Evolutionary conservation across 2,113 vertebrate genomes (phyloP).

Genomic region (Lonchura striata): DNA sequence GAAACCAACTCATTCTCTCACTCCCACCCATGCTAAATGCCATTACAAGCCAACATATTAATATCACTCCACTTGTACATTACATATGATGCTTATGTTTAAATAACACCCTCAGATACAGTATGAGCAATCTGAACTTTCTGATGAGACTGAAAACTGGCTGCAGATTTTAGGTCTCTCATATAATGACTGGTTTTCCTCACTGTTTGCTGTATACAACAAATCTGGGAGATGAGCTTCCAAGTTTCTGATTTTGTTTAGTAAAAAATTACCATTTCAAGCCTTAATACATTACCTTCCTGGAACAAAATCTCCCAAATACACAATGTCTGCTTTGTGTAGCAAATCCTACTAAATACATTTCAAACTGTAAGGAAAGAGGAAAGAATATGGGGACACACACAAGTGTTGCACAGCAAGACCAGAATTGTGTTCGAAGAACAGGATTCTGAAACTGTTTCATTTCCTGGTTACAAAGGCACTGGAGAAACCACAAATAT

Average conservation of each 20-base stretch:
- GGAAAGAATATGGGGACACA: not conserved
- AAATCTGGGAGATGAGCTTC: not conserved
- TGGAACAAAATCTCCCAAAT: not conserved
- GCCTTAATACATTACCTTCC: not conserved
- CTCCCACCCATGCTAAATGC: constrained; percentile 1
- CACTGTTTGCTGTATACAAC: not conserved
- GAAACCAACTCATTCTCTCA: constrained; percentile 16
- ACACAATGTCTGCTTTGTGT: not conserved
- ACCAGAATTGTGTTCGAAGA: not conserved
- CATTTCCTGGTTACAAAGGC: not conserved
- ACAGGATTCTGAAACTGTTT: not conserved
- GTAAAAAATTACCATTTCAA: constrained; percentile 3
- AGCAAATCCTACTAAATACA: not conserved
- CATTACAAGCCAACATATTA: constrained; percentile 44
- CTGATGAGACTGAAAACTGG: constrained; percentile 22
- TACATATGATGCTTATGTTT: constrained; percentile 6
- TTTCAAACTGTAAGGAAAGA: not conserved
- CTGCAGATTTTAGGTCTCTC: not conserved
- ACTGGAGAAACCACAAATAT: not conserved
- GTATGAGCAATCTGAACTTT: constrained; percentile 34
- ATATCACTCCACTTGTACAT: not conserved
- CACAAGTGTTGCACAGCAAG: not conserved
- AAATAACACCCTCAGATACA: constrained; percentile 39
- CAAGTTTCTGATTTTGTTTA: not conserved
- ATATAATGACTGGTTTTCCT: not conserved